These are phyloP conservation scores for Phanerotoma sp. DNA, from an alignment of 2,888 invertebrate species.

Conservation along the genomic window DNA sequence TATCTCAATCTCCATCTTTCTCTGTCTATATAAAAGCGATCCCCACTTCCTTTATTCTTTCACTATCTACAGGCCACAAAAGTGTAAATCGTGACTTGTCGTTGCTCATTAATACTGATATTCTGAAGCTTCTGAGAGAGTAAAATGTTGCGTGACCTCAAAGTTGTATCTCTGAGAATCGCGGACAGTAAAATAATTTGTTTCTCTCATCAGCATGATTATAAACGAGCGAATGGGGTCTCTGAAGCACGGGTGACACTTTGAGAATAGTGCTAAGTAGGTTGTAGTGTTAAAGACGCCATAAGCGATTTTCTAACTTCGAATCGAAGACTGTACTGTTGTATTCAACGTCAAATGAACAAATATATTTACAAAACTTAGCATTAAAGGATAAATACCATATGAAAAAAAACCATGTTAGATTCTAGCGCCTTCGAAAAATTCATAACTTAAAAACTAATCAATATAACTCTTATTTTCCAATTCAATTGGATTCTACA, in stretches of 20 bases:
- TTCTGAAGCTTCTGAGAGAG: conserved; percentile 4
- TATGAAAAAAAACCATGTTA: too few species aligned
- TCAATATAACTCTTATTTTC: too few species aligned
- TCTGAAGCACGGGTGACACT: conserved; percentile 15
- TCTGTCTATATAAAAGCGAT: neutral
- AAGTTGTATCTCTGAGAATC: conserved; percentile 16
- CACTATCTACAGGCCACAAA: neutral
- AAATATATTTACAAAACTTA: too few species aligned
- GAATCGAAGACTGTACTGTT: too few species aligned
- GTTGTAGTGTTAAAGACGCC: conserved; percentile 10
- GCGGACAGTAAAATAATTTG: conserved; percentile 12
- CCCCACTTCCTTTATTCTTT: neutral
- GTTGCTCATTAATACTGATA: conserved; percentile 16
- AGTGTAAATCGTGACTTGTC: conserved; percentile 6
- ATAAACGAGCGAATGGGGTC: conserved; percentile 18
- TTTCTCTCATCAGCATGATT: conserved; percentile 11
- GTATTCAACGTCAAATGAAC: too few species aligned
- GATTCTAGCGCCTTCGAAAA: too few species aligned
- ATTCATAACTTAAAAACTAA: too few species aligned
- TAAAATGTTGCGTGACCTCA: conserved; percentile 19
- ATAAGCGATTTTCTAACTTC: too few species aligned
- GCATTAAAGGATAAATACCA: too few species aligned
- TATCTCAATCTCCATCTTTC: neutral
- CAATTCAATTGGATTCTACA: too few species aligned
- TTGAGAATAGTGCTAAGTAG: neutral